phyloP scores from a whole-genome alignment of 2,113 vertebrate genomes.

The Bubo scandiacus region DNA sequence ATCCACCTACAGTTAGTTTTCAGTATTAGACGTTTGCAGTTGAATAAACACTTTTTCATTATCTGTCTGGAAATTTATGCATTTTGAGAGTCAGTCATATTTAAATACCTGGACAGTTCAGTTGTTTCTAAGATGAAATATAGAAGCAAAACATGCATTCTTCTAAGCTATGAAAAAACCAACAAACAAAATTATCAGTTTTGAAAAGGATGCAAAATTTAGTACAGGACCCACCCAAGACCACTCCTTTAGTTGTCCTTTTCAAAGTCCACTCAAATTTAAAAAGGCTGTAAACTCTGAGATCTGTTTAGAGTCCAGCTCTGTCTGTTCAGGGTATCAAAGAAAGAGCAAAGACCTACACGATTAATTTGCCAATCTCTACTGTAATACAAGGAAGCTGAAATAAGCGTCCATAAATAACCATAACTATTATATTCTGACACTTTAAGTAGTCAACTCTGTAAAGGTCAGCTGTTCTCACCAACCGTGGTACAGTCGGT shows the following conservation, averaged over 20 bases:
- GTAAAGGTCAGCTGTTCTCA: not conserved
- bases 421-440: accelerated
- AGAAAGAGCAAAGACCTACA: not conserved
- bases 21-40: not conserved
- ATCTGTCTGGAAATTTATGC: not conserved
- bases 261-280: not conserved
- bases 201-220: not conserved
- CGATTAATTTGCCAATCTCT: not conserved
- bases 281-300: not conserved
- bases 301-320: not conserved
- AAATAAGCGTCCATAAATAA: not conserved
- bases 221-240: not conserved
- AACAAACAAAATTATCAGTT: not conserved
- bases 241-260: not conserved
- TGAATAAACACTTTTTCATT: not conserved
- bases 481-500: accelerated
- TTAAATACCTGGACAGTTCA: not conserved
- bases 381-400: not conserved
- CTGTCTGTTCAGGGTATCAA: not conserved
- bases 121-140: not conserved
- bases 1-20: not conserved
- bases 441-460: not conserved
- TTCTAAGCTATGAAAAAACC: not conserved
- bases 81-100: not conserved
- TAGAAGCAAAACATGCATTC: not conserved